These are phyloP conservation scores for Lydus trimaculatus DNA, from an alignment of 2,888 invertebrate species.

Conservation along the genomic window DNA sequence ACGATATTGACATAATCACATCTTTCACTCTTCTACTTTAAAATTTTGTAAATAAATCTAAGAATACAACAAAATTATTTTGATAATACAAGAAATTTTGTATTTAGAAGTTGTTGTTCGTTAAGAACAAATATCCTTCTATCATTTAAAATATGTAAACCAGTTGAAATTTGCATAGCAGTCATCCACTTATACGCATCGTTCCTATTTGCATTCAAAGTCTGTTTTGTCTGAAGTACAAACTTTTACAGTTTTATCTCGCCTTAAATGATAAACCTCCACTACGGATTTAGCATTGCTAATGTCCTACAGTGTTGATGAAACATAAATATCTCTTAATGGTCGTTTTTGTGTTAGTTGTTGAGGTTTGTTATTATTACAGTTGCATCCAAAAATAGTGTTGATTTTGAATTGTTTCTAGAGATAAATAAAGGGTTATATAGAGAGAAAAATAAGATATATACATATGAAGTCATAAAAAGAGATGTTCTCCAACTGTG, in stretches of 20 bases:
- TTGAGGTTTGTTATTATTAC: neutral
- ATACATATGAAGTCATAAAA: too few relatives aligned
- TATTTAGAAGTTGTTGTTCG: too few relatives aligned
- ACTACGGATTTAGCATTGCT: constrained; percentile 40
- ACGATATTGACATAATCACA: too few relatives aligned
- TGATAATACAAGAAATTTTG: too few relatives aligned
- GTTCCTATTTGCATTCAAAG: constrained; percentile 35
- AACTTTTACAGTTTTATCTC: constrained; percentile 41
- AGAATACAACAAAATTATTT: too few relatives aligned
- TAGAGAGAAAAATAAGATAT: too few relatives aligned
- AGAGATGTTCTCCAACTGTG: too few relatives aligned
- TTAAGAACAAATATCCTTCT: constrained; percentile 22
- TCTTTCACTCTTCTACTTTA: too few relatives aligned
- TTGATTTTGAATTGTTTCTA: too few relatives aligned
- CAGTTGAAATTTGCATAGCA: constrained; percentile 25
- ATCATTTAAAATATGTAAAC: constrained; percentile 30
- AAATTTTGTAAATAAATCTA: too few relatives aligned
- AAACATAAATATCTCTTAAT: constrained; percentile 33
- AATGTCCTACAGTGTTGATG: constrained; percentile 36
- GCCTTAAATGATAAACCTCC: constrained; percentile 39
- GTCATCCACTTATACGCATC: constrained; percentile 27
- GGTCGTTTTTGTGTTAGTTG: neutral
- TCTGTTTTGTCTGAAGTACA: constrained; percentile 37
- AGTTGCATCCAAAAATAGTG: neutral
- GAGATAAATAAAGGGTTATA: too few relatives aligned